These are phyloP conservation scores for Zaprionus africanus DNA, from an alignment of 1,140 invertebrate genomes.

Conservation along the genomic window DNA sequence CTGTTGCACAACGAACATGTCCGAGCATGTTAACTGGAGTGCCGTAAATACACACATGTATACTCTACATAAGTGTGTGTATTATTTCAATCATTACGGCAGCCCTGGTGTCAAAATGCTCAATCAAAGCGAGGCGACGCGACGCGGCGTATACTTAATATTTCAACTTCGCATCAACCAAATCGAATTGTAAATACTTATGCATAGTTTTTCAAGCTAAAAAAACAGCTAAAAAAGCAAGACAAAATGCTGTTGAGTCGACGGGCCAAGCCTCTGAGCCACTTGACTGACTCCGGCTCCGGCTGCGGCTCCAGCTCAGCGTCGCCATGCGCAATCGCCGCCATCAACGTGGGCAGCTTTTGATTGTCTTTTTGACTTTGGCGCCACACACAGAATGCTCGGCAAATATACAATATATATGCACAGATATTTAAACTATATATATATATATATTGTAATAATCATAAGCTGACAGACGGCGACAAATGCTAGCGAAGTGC, in stretches of 20 bases:
- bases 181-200: conserved; percentile 74
- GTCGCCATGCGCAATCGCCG: conserved; percentile 35
- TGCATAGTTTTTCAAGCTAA: conserved; percentile 13
- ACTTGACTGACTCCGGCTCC: conserved; percentile 69
- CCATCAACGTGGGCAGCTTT: conserved; percentile 73
- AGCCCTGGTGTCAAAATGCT: conserved; percentile 55
- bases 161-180: conserved; percentile 65
- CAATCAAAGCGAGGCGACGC: conserved; percentile 29
- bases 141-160: conserved; percentile 71
- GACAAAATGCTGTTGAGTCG: conserved; percentile 17
- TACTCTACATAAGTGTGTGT: neutral
- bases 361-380: conserved; percentile 82
- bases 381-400: conserved; percentile 73
- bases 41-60: neutral
- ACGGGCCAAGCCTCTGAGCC: conserved; percentile 71
- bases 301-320: conserved; percentile 15
- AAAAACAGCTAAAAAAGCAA: conserved; percentile 20
- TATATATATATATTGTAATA: conserved; percentile 36
- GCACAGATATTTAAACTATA: neutral
- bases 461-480: conserved; percentile 59
- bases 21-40: conserved; percentile 5
- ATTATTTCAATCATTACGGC: conserved; percentile 55
- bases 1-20: neutral
- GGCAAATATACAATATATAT: conserved; percentile 48
- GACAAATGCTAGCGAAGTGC: conserved; percentile 43